Base-by-base conservation (phyloP, 1,140 invertebrate genomes). In the Danaus plexippus region DNA sequence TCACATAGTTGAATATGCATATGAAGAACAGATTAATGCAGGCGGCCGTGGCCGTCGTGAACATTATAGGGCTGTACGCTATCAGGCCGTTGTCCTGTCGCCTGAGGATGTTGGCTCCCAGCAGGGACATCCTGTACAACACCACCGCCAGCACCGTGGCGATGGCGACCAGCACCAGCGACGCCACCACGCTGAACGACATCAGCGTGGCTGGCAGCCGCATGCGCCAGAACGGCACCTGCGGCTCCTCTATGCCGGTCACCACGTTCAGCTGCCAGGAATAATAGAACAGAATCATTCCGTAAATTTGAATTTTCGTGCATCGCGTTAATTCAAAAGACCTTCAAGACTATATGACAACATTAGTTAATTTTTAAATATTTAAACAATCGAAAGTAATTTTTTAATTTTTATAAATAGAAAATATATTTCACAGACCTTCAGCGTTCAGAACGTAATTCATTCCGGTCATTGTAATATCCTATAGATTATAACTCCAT, bases 101-200 rank as follows among this genome's bases (percentile, higher is more conserved):
- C 8, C 90, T 83, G 63, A 89, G 88, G 13, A 87, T 75, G 13
- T 87, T 88, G 32, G 92, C 85, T 4, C 95, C 93, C 64, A 96
- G 86, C 51, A 96, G 88, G 2, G 95, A 94, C 91, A 98, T 96
- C 46, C 97, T 90, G 83, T 98, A 98, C 1, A 98, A 85, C 64
- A 98, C 96, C 18, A 98, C 96, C 10, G 92, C 96, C 58, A 98
- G 87, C 9, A 98, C 95, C 0, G 95, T 92, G 9, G 92, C 94
- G 50, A 98, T 85, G 1, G 96, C 96, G 69, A 98, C 79, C 13
- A 87, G 79, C 73, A 95, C 94, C 61, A 97, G 82, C 11, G 97
- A 80, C 42, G 96, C 69, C 40, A 97, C 93, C 60, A 96, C 89
- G 0, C 95, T 96, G 74, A 95, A 93, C 71, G 94, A 95, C 60